A percentile compares a stretch with the other conserved stretches of the same genome.
Evolutionary conservation across 2,113 vertebrate species (phyloP).

Genomic region (Corythoichthys haematopterus): DNA sequence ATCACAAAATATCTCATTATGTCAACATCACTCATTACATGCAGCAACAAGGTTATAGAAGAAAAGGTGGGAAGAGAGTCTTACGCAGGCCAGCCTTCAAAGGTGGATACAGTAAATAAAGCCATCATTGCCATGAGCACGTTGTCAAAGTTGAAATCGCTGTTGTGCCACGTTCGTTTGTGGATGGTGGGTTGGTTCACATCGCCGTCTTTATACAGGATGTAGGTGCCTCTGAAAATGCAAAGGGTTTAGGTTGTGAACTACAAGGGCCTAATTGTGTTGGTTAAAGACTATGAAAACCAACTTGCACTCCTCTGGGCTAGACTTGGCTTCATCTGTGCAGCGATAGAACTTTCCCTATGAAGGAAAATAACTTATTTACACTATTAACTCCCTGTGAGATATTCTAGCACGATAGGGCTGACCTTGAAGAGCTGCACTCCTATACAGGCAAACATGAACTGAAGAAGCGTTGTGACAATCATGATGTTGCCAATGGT

Average conservation of each 20-base stretch:
- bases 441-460: slow-evolving; percentile 98
- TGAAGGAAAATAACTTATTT: slow-evolving; percentile 19
- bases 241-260: neutral
- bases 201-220: slow-evolving; percentile 94
- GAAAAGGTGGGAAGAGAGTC: slow-evolving; percentile 42
- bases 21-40: neutral
- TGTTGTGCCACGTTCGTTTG: slow-evolving; percentile 90
- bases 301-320: slow-evolving; percentile 89
- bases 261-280: neutral
- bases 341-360: slow-evolving; percentile 98
- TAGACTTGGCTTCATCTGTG: slow-evolving; percentile 92
- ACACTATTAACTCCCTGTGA: neutral
- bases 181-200: slow-evolving; percentile 88
- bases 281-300: slow-evolving; percentile 29
- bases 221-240: slow-evolving; percentile 81
- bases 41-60: neutral
- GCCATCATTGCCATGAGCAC: slow-evolving; percentile 99
- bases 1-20: neutral
- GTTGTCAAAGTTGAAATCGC: slow-evolving; percentile 98
- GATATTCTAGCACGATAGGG: neutral
- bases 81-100: slow-evolving; percentile 98
- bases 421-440: slow-evolving; percentile 97
- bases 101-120: slow-evolving; percentile 96
- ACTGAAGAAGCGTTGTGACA: slow-evolving; percentile 96
- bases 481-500: slow-evolving; percentile 99